A percentile compares a stretch with the other conserved stretches of the same genome.
Conservation (phyloP, 2,797 vertebrate genomes). For the Arrhamphus sclerolepis region DNA sequence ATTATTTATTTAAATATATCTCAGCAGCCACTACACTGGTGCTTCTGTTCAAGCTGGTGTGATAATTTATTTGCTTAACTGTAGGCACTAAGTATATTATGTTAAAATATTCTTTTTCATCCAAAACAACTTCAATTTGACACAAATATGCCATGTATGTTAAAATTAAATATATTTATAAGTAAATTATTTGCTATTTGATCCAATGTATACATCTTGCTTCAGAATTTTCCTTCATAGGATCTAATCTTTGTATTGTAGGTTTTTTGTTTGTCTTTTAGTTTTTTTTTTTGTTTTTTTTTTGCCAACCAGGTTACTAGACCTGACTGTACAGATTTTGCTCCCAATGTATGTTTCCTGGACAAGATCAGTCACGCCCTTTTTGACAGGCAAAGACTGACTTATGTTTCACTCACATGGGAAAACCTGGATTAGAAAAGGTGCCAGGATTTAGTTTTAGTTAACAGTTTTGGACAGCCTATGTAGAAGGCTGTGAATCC, state of each 20-base stretch:
- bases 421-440: slow-evolving; percentile 67
- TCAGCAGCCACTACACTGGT: background rate
- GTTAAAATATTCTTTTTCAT: too few species aligned
- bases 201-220: slow-evolving; percentile 31
- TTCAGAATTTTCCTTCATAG: slow-evolving; percentile 33
- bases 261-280: slow-evolving; percentile 40
- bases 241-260: slow-evolving; percentile 47
- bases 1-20: slow-evolving; percentile 7
- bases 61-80: background rate
- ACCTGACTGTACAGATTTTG: slow-evolving; percentile 39
- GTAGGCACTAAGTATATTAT: too few species aligned
- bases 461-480: slow-evolving; percentile 62
- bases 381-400: slow-evolving; percentile 52
- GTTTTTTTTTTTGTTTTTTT: too few species aligned
- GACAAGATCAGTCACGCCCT: slow-evolving; percentile 63
- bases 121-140: background rate
- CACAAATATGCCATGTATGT: background rate
- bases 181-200: slow-evolving; percentile 39
- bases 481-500: slow-evolving; percentile 5
- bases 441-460: slow-evolving; percentile 47
- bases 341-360: slow-evolving; percentile 34
- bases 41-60: slow-evolving; percentile 2
- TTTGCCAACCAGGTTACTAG: slow-evolving; percentile 42
- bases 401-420: slow-evolving; percentile 70
- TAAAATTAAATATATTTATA: background rate